Base-by-base conservation (phyloP, 1,140 invertebrate genomes). In the Leptoteleia sp. region DNA sequence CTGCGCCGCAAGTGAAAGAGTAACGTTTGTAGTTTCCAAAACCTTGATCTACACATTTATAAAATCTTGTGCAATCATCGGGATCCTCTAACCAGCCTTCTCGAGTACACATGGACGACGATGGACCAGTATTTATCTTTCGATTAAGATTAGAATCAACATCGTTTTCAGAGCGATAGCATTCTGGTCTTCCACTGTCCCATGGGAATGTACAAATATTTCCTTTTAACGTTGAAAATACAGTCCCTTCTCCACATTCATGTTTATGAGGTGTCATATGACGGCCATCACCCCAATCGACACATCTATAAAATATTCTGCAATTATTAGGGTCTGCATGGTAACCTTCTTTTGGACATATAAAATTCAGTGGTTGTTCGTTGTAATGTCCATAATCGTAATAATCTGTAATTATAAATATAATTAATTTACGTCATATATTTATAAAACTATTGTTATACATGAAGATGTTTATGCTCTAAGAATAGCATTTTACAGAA, bases 1-100 rank as follows among this genome's bases (percentile, higher is more conserved):
- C 92, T 37, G 90, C 89, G 12, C 92, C 92, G 82, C 94, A 95
- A 7, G 89, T 90, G 86, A 93, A 95, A 78, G 94, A 92, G 78
- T 93, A 93, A 83, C 90, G 91, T 47, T 87, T 91, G 70, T 91
- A 94, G 1, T 85, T 88, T 52, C 88, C 90, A 25, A 89, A 81
- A 0, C 91, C 91, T 59, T 92, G 90, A 54, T 90, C 90, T 12
- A 95, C 93, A 87, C 95, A 96, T 86, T 94, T 91, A 82, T 95
- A 95, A 84, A 95, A 96, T 84, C 94, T 94, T 65, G 89, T 91
- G 82, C 95, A 96, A 82, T 96, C 91, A 67, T 90, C 86, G 29
- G 89, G 90, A 88, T 94, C 92, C 27, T 91, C 91, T 70, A 93
- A 89, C 86, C 94, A 95, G 75, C 94, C 94, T 88, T 94, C 93